These are phyloP conservation scores for Myripristis murdjan DNA, from an alignment of 2,797 vertebrate species.

Conservation along the genomic window DNA sequence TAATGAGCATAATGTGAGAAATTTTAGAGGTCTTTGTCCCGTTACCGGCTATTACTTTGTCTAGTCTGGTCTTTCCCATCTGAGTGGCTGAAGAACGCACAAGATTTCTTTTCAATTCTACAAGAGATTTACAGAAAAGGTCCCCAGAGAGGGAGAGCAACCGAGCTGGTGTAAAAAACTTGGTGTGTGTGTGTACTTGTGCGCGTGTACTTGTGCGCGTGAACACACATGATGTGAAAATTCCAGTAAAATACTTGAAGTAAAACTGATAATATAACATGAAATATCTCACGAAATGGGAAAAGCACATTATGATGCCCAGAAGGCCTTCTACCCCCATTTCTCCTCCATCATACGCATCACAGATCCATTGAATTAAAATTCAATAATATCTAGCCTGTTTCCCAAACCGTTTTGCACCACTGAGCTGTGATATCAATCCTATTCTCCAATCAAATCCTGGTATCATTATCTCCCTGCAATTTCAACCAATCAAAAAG, in stretches of 20 bases:
- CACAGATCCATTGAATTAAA: conserved; percentile 79
- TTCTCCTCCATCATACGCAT: conserved; percentile 66
- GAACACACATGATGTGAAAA: not conserved
- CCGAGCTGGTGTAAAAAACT: conserved; percentile 5
- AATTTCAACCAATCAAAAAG: conserved; percentile 63
- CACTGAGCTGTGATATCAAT: conserved; percentile 83
- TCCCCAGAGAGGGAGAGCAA: conserved; percentile 19
- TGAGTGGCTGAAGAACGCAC: conserved; percentile 4
- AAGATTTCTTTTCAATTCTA: not conserved
- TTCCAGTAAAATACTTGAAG: conserved; percentile 41
- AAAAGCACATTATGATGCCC: conserved; percentile 63
- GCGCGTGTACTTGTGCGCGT: not conserved
- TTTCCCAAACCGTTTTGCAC: conserved; percentile 76
- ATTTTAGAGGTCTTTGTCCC: conserved; percentile 20
- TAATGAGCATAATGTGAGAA: conserved; percentile 25
- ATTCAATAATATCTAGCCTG: conserved; percentile 80
- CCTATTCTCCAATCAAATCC: conserved; percentile 70
- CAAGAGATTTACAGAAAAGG: not conserved
- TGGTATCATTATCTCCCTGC: conserved; percentile 34
- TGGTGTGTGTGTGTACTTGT: conserved; percentile 4
- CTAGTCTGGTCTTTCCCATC: conserved; percentile 23
- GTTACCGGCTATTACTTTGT: conserved; percentile 10
- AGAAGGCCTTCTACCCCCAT: conserved; percentile 53
- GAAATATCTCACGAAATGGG: conserved; percentile 51
- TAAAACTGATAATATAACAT: conserved; percentile 58